Evolutionary conservation across 2,888 invertebrate species (phyloP), one percentile per base, ranked within the genome.

Genomic region (Poecilobothrus nobilitatus): DNA sequence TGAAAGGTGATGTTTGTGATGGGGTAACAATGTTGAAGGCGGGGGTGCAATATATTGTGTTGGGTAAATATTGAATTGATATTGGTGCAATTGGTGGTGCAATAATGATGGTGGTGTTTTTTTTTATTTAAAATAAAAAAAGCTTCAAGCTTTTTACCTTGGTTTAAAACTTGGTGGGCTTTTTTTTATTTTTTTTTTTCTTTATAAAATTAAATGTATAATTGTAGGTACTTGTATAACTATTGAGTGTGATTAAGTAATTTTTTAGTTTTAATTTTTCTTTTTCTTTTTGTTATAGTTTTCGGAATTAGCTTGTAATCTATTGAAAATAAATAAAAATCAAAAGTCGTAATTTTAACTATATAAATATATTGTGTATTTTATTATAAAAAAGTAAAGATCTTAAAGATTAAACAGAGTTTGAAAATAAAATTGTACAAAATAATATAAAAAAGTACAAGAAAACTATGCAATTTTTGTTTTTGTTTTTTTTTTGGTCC

Each of bases 61-160:
- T 27, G 27, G 27, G 27, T 27, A 27, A 27, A 27, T 27, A 27
- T 27, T 27, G 27, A 27, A 27, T 27, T 27, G 27, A 27, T 27
- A 27, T 27, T 53, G 18, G n/a, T 53, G 15, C 18, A 53, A 18
- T 6, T 53, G 18, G 53, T 53, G 53, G 53, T 53, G 53, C 53
- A 53, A 53, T 53, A 53, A 6, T 15, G 53, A 18, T 53, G 53
- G 53, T 53, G 53, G 53, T 53, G 53, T 53, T 18, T 53, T 53
- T 27, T 27, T 27, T 2, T 27, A 4, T 27, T 27, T 27, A 2
- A 27, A 27, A 27, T 4, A 27, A 53, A 53, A 53, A 12, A 18
- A 53, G 53, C 53, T 53, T 53, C n/a, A 53, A 53, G 53, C 53
- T 53, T 53, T 53, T 53, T 53, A 53, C 53, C 53, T 53, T 53